A percentile compares a stretch with the other conserved stretches of the same genome.
These are phyloP conservation scores for Lasioglossum calceatum DNA, from an alignment of 2,888 invertebrate species.

Conservation along the genomic window DNA sequence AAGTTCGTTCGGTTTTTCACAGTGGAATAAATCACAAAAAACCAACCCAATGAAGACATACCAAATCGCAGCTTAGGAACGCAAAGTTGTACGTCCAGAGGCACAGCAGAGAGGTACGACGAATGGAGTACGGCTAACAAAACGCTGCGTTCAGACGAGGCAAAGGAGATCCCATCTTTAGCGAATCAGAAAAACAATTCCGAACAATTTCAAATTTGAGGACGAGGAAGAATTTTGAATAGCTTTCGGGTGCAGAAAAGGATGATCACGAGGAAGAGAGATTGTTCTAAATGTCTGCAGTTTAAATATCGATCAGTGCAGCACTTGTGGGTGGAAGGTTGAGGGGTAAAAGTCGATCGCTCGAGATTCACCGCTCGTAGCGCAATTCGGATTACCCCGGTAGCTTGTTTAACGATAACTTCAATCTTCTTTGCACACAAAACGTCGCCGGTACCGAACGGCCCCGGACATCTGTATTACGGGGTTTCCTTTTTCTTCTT, in stretches of 20 bases:
- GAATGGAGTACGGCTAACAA: no score
- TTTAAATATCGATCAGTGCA: slow-evolving; percentile 3
- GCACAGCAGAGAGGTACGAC: no score
- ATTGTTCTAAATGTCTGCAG: not conserved
- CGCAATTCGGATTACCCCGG: slow-evolving; percentile 46
- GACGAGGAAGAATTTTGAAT: not conserved
- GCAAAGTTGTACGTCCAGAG: no score
- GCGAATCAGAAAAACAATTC: no score
- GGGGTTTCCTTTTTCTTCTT: slow-evolving; percentile 42
- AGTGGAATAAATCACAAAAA: no score
- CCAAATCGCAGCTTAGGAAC: no score
- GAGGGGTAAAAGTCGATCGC: slow-evolving; percentile 1
- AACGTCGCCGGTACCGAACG: slow-evolving; percentile 61
- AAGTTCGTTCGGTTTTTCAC: no score
- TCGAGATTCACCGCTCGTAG: slow-evolving; percentile 33
- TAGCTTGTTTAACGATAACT: slow-evolving; percentile 61
- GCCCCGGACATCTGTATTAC: slow-evolving; percentile 59
- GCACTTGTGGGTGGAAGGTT: not conserved
- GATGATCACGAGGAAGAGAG: not conserved
- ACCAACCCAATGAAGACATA: no score
- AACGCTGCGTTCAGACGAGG: no score
- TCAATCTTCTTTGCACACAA: slow-evolving; percentile 48
- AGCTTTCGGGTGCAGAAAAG: no score
- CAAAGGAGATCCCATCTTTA: no score
- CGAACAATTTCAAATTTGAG: not conserved